phyloP scores from a whole-genome alignment of 1,140 invertebrate species.

The Acyrthosiphon pisum region DNA sequence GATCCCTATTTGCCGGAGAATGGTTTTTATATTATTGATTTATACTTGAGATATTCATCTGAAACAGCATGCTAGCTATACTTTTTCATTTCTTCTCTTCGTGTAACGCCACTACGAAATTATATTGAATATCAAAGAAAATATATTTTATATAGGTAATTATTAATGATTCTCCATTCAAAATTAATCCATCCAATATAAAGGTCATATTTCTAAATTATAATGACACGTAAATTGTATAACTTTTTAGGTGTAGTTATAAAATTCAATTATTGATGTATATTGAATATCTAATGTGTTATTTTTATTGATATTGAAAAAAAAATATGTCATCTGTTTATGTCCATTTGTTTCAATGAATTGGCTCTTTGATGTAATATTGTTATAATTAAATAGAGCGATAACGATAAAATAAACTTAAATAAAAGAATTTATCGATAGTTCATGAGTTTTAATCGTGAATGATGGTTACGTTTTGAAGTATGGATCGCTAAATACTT shows the following conservation, averaged over 20 bases:
- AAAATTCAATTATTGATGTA: not conserved
- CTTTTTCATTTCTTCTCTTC: not conserved
- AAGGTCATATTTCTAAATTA: not conserved
- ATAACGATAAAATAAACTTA: not conserved
- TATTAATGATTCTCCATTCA: not conserved
- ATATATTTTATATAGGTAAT: not conserved
- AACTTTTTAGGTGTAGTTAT: not conserved
- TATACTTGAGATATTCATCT: not conserved
- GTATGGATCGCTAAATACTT: not conserved
- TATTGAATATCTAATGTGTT: too few species aligned
- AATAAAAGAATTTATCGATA: not conserved
- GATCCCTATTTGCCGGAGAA: not conserved
- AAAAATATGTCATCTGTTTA: not conserved
- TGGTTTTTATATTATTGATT: slow-evolving; percentile 25
- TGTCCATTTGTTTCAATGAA: not conserved
- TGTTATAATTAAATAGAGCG: not conserved
- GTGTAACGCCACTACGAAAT: not conserved
- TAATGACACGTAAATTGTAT: not conserved
- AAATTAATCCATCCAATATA: not conserved
- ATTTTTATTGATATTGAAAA: not conserved
- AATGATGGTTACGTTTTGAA: not conserved
- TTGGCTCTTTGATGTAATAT: not conserved
- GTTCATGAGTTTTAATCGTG: not conserved
- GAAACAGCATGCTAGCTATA: not conserved
- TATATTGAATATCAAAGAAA: not conserved